Evolutionary conservation across 2,113 vertebrate genomes (phyloP), one percentile per base, ranked within the genome.

Genomic region (Cervus canadensis): DNA sequence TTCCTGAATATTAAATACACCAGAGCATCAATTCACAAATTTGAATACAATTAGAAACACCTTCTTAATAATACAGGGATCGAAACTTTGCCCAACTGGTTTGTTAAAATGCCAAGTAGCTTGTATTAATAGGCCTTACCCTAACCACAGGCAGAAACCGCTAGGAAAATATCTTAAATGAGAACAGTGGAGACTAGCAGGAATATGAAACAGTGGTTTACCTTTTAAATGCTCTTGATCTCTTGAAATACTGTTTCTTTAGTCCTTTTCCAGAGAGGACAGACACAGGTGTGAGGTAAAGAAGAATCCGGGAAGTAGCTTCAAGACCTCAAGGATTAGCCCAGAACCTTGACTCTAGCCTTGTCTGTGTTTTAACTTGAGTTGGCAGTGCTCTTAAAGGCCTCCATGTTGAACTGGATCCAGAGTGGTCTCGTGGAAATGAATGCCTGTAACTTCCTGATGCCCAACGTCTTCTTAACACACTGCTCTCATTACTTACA

Each of bases 161-260:
- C 23, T 40, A 71, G n/a, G 87, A 93, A 88, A 78, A 95, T 88
- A 33, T 50, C 88, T 87, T 76, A 97, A 94, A 86, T 91, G 93
- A 89, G 25, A 87, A 82, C n/a, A 89, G 67, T 94, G 17, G 33
- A 97, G 48, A 95, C 26, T 71, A 67, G 19, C 84, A 94, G 76
- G 40, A 85, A 83, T 96, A 90, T 71, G 95, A 59, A 85, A 97
- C 67, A 96, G 59, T 87, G 10, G 17, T 28, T 97, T 98, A 98
- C 98, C 97, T 97, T 97, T 95, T 90, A 94, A 89, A 57, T 78
- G 67, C 3, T 45, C 50, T 3, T 81, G 23, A 23, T 93, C 67
- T 45, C 23, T 81, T 78, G 52, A 87, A 89, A 84, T 95, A 48
- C 5, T 71, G n/a, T 85, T 85, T 84, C 74, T 93, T 98, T 67